Evolutionary conservation across 2,888 invertebrate species (phyloP).

Genomic region (Leptodirus hochenwartii): DNA sequence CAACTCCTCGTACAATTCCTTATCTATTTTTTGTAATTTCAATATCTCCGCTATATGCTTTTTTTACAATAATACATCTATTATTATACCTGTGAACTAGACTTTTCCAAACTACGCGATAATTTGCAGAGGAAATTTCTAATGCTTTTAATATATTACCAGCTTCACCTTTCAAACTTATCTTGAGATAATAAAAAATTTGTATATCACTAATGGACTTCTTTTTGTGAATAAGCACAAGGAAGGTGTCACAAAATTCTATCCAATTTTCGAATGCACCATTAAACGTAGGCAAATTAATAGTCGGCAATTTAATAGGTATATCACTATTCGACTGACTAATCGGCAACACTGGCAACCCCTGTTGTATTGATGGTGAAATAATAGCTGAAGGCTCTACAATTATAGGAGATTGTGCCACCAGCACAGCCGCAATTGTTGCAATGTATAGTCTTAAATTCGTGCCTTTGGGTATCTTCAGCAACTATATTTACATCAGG

Average conservation of each 20-base stretch:
- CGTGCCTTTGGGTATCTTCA: too few species aligned
- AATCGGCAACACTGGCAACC: too few species aligned
- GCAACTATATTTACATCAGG: too few species aligned
- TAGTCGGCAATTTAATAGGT: too few species aligned
- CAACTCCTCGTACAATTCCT: constrained; percentile 6
- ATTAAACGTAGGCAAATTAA: too few species aligned
- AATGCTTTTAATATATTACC: constrained; percentile 8
- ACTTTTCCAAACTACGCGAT: constrained; percentile 8
- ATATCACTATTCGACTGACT: too few species aligned
- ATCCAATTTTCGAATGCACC: too few species aligned
- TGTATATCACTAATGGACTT: constrained; percentile 4
- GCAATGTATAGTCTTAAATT: too few species aligned
- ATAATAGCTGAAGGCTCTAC: too few species aligned
- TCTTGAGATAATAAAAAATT: constrained; percentile 8
- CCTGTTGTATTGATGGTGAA: too few species aligned
- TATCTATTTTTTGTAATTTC: constrained; percentile 5
- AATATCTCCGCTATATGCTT: constrained; percentile 9
- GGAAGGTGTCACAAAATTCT: constrained; percentile 8
- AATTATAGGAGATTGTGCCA: too few species aligned
- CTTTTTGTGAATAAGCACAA: constrained; percentile 5
- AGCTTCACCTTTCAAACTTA: constrained; percentile 8
- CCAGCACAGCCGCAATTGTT: too few species aligned
- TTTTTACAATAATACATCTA: constrained; percentile 7
- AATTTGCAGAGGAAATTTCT: constrained; percentile 8
- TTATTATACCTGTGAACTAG: constrained; percentile 9